These are phyloP conservation scores for Sprattus sprattus DNA, from an alignment of 2,113 vertebrate species.

Conservation along the genomic window DNA sequence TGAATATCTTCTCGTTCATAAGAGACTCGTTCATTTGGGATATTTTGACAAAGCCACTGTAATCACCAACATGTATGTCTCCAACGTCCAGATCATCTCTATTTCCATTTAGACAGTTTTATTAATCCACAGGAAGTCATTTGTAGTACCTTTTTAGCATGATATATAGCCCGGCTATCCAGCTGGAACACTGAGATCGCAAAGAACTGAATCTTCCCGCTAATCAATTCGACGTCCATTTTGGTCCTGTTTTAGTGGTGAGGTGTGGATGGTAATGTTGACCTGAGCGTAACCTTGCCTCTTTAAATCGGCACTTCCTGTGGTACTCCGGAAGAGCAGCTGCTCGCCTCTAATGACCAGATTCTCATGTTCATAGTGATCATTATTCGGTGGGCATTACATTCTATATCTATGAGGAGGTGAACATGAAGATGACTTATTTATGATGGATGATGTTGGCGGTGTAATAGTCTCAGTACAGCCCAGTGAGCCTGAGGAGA, in stretches of 20 bases:
- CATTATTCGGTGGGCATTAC: not conserved
- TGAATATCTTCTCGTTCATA: not conserved
- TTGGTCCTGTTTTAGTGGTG: not conserved
- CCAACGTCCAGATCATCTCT: not conserved
- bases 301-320: not conserved
- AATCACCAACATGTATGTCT: not conserved
- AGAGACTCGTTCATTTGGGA: not conserved
- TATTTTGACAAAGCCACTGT: not conserved
- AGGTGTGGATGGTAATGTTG: not conserved
- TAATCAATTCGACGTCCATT: not conserved
- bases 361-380: not conserved
- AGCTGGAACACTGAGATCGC: not conserved
- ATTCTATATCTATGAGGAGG: not conserved
- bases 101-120: not conserved
- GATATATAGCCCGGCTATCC: not conserved
- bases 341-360: not conserved
- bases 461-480: too few species aligned
- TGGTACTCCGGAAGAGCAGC: not conserved
- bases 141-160: not conserved
- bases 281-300: not conserved
- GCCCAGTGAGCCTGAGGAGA: not conserved
- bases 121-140: not conserved
- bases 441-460: not conserved
- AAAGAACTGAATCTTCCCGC: not conserved
- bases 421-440: not conserved